Evolutionary conservation across 2,888 invertebrate genomes (phyloP).

Genomic region (Acleris laterana): DNA sequence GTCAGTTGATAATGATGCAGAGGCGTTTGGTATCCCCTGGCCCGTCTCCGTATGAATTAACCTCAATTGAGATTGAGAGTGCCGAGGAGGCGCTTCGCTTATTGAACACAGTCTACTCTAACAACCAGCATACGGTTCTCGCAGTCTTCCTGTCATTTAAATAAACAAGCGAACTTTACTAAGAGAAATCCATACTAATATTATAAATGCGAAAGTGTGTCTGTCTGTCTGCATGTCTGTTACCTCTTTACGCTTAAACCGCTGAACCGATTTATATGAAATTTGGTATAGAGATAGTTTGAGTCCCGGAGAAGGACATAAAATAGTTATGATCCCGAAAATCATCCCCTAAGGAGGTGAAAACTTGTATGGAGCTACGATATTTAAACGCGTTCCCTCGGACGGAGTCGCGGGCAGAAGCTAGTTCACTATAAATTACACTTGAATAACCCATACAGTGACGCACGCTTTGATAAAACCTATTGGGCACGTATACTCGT

Average conservation of each 20-base stretch:
- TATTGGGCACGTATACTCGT: background rate
- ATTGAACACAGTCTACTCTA: conserved; percentile 74
- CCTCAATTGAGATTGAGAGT: conserved; percentile 83
- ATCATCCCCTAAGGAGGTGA: too few species aligned
- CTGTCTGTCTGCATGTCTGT: too few species aligned
- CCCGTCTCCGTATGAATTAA: conserved; percentile 81
- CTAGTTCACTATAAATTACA: conserved; percentile 21
- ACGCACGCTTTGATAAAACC: conserved; percentile 11
- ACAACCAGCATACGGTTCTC: conserved; percentile 61
- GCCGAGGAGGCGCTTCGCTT: conserved; percentile 80
- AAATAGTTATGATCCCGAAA: too few species aligned
- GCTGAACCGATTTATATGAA: too few species aligned
- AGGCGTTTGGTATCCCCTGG: conserved; percentile 78
- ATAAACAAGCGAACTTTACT: conserved; percentile 49
- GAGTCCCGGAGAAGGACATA: too few species aligned
- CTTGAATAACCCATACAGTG: conserved; percentile 11
- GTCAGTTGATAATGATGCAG: conserved; percentile 76
- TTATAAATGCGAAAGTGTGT: too few species aligned
- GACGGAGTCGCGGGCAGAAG: too few species aligned
- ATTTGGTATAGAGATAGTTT: too few species aligned
- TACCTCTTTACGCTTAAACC: too few species aligned
- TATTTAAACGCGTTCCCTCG: too few species aligned
- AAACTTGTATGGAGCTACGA: too few species aligned
- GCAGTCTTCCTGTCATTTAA: conserved; percentile 60
- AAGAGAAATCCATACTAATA: too few species aligned